Conservation (phyloP, 1,140 invertebrate species). For the Cotesia vestalis region DNA sequence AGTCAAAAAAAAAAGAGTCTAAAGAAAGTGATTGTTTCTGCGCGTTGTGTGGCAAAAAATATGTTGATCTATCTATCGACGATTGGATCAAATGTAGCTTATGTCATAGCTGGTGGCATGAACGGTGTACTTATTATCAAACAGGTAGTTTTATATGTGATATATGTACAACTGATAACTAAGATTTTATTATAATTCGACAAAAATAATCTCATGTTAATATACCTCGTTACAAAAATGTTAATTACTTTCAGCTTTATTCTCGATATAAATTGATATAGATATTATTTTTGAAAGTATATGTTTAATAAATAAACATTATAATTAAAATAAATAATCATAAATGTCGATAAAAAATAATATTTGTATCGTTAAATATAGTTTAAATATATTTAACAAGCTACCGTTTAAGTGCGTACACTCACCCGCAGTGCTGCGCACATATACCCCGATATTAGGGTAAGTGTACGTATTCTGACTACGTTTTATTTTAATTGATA, state of each 20-base stretch:
- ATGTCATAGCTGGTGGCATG: slow-evolving; percentile 22
- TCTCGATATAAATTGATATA: slow-evolving; percentile 10
- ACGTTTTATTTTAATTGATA: slow-evolving; percentile 21
- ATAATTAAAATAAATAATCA: slow-evolving; percentile 9
- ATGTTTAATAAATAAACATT: slow-evolving; percentile 15
- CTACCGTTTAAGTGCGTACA: slow-evolving; percentile 18
- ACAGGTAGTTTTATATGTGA: slow-evolving; percentile 25
- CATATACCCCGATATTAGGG: slow-evolving; percentile 17
- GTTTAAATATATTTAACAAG: slow-evolving; percentile 10
- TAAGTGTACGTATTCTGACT: slow-evolving; percentile 18
- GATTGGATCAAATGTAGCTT: slow-evolving; percentile 25
- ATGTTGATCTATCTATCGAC: slow-evolving; percentile 21
- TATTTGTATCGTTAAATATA: slow-evolving; percentile 16
- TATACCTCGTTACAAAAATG: slow-evolving; percentile 15
- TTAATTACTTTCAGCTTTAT: slow-evolving; percentile 18
- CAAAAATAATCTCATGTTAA: slow-evolving; percentile 18
- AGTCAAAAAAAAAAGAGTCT: slow-evolving; percentile 9
- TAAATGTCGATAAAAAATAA: slow-evolving; percentile 24
- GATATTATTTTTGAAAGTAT: slow-evolving; percentile 16
- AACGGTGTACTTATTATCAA: slow-evolving; percentile 25
- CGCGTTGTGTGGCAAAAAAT: slow-evolving; percentile 23
- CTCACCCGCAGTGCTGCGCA: slow-evolving; percentile 14
- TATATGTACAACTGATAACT: slow-evolving; percentile 12
- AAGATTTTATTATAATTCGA: slow-evolving; percentile 1
- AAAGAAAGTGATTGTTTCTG: slow-evolving; percentile 25